phyloP scores from a whole-genome alignment of 2,888 invertebrate species.

The Anoplius nigerrimus region DNA sequence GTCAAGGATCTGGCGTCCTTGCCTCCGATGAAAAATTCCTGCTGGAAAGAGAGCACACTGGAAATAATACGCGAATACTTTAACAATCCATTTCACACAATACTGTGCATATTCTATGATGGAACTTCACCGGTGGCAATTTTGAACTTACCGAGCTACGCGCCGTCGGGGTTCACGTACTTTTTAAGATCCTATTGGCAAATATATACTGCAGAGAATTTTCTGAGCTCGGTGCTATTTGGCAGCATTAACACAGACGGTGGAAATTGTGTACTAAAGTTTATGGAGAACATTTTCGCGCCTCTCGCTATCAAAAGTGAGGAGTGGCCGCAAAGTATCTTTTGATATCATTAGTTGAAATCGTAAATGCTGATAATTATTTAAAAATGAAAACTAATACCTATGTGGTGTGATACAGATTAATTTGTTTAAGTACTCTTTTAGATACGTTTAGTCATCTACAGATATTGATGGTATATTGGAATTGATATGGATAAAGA shows the following conservation, averaged over 20 bases:
- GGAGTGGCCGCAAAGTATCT: constrained; percentile 78
- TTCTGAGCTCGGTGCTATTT: constrained; percentile 59
- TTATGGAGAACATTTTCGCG: constrained; percentile 67
- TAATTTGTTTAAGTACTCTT: too few species aligned
- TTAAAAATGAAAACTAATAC: too few species aligned
- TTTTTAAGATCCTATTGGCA: constrained; percentile 78
- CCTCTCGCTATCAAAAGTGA: constrained; percentile 75
- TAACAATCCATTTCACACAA: constrained; percentile 77
- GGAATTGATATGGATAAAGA: too few species aligned
- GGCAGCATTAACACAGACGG: constrained; percentile 57
- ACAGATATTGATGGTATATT: not conserved
- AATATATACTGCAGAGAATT: constrained; percentile 63
- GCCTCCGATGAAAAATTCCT: constrained; percentile 83
- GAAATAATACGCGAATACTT: constrained; percentile 81
- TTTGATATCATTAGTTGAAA: constrained; percentile 19
- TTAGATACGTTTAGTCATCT: too few species aligned
- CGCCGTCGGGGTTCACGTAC: constrained; percentile 82
- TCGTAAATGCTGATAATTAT: too few species aligned
- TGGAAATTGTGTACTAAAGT: constrained; percentile 57
- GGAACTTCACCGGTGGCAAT: constrained; percentile 77
- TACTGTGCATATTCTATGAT: constrained; percentile 82
- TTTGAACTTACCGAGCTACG: constrained; percentile 79
- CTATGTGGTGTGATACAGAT: too few species aligned
- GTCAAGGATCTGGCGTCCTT: constrained; percentile 84
- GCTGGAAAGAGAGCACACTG: constrained; percentile 83